Base-by-base conservation (phyloP, 2,888 invertebrate species). In the Cheilosia urbana region DNA sequence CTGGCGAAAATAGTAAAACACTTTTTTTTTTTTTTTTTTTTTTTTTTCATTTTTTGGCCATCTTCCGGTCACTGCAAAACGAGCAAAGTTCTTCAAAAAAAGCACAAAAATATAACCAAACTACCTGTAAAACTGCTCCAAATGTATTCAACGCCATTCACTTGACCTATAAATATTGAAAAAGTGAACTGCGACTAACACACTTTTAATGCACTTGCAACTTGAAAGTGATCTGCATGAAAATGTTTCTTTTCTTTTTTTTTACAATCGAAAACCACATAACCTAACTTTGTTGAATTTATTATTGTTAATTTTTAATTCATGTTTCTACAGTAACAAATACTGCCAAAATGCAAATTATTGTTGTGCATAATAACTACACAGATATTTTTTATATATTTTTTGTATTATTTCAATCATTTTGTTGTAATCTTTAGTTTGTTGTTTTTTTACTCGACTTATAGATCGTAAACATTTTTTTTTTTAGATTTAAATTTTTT, bases 321-420 rank as follows among this genome's bases (percentile, higher is more conserved):
- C 53, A 37, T 24, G 65, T 9, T 6, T 19, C 62, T 37, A 53
- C 15, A 51, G 53, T 65, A 79, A 84, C 60, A 84, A 66, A 65
- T 79, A 79, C 84, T 84, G 84, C 84, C 84, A 60, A n/a, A 42
- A 65, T 63, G 47, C 30, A 72, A 78, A 68, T 34, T 62, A 69
- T 79, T 60, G 45, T 75, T 65, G 30, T 78, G 57, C 58, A 73
- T 53, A 60, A 27, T 17, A n/a, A 49, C 42, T 30, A 79, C 37
- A 63, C 37, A 53, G 27, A 79, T 75, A 75, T 69, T 63, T 30
- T 30, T 9, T 77, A 77, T 7, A 45, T 45, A 51, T 71, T 53
- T 55, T 65, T n/a, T 19, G 15, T n/a, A n/a, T 13, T 13, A 40
- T 34, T 15, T 62, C 21, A 17, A 7, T 17, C 2, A 17, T 19